Conservation (phyloP, 2,888 invertebrate genomes). For the Dichetophora obliterata region DNA sequence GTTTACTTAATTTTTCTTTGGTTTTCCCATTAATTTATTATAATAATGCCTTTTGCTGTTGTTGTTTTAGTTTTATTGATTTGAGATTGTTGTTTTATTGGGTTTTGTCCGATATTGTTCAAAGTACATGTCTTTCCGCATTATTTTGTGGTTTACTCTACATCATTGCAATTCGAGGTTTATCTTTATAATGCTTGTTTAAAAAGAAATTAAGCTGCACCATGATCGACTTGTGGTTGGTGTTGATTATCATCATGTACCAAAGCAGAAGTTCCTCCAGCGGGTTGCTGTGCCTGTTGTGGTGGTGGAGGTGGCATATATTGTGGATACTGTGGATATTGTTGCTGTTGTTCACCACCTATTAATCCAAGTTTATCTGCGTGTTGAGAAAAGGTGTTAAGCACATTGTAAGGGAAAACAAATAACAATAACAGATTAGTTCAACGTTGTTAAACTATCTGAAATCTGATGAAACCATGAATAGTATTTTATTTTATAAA, state of each 20-base stretch:
- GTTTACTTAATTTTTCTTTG: conserved; percentile 43
- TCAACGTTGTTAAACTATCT: not conserved
- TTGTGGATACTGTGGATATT: conserved; percentile 69
- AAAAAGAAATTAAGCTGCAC: conserved; percentile 26
- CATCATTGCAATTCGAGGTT: not conserved
- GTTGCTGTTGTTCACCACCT: conserved; percentile 66
- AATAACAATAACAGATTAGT: not conserved
- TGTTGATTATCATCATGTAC: conserved; percentile 52
- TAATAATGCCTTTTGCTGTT: conserved; percentile 18
- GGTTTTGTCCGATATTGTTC: conserved; percentile 25
- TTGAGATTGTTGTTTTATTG: conserved; percentile 1
- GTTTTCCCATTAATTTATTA: conserved; percentile 48
- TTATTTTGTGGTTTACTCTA: not conserved
- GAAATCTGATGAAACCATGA: too few species aligned
- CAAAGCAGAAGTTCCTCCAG: conserved; percentile 70
- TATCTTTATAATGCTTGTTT: conserved; percentile 1
- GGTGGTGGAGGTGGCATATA: conserved; percentile 71
- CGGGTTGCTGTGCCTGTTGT: conserved; percentile 72
- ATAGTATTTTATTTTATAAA: not conserved
- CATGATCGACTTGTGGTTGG: conserved; percentile 33
- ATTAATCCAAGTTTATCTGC: conserved; percentile 68
- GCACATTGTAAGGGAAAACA: not conserved
- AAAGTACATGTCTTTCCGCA: conserved; percentile 25
- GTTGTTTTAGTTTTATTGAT: conserved; percentile 11
- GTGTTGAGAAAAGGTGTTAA: not conserved